Evolutionary conservation across 2,113 vertebrate genomes (phyloP), one percentile per base, ranked within the genome.

Genomic region (Anhinga anhinga): DNA sequence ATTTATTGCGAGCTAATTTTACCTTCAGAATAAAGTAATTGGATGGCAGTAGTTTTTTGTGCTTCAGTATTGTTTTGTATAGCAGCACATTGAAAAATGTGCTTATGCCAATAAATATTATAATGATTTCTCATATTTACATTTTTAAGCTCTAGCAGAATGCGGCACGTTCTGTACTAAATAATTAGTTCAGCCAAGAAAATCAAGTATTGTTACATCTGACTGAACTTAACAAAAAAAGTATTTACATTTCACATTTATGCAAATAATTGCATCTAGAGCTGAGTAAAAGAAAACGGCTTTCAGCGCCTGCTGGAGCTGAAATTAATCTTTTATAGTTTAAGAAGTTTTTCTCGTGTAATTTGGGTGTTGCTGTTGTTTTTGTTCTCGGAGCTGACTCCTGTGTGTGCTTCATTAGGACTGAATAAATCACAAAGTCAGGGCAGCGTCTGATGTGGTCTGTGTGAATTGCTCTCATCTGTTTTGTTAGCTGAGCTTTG

Each of bases 391-490:
- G 36, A 65, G n/a, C 15, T 18, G 22, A 16, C 13, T 72, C 9
- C 30, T 0, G 0, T 9, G 3, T 8, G 9, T 29, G 32, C 36
- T 55, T 49, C 25, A 6, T 20, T 66, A 34, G 36, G 40, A 44
- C 42, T 2, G 7, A 21, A 32, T 21, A 36, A 49, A 27, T 29
- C 21, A 13, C 32, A 5, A 15, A 42, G 47, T 27, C 2, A 1
- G 59, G 74, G 26, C 29, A 34, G 40, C 8, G 30, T 50, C 26
- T 1, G 5, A 10, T 21, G 55, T 52, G 26, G 25, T 55, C 45
- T 13, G 8, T n/a, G 56, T 2, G 1, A 38, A 13, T 32, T 56
- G 72, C 23, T 67, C 5, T n/a, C 1, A 0, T 50, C n/a, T 77
- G 20, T 59, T 70, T 14, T 15, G 17, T n/a, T 40, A 42, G 58